phyloP scores from a whole-genome alignment of 2,113 vertebrate genomes.

The Microcebus ravelobensis region DNA sequence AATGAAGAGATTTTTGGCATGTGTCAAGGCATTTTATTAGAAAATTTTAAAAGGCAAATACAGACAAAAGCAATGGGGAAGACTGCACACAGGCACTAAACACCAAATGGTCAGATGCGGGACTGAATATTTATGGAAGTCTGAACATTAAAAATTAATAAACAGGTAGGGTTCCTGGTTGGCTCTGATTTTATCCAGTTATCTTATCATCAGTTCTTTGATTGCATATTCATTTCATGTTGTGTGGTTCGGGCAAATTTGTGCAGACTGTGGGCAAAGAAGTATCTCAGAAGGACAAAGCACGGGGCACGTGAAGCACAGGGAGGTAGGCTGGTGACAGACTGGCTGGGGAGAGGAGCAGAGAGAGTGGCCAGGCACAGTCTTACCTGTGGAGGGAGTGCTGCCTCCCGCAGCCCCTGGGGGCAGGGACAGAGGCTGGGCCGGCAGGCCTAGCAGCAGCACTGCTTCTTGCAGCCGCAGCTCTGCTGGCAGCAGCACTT shows the following conservation, averaged over 20 bases:
- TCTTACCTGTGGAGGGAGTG: not conserved
- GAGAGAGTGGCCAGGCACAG: not conserved
- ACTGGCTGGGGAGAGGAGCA: not conserved
- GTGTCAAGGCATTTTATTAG: constrained; percentile 39
- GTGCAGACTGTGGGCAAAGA: not conserved
- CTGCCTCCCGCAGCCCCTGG: rapidly evolving
- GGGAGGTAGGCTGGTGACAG: not conserved
- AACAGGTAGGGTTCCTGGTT: not conserved
- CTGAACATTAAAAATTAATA: not conserved
- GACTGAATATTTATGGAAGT: not conserved
- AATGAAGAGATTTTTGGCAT: not conserved
- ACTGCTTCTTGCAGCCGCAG: not conserved
- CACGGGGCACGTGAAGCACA: rapidly evolving
- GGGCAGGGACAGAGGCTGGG: not conserved
- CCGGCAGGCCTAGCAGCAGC: not conserved
- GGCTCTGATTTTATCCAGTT: not conserved
- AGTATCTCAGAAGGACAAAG: not conserved
- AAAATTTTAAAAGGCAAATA: not conserved
- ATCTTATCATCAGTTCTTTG: not conserved
- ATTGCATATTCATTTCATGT: not conserved
- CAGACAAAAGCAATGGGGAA: not conserved
- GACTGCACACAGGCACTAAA: not conserved
- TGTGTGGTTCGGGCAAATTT: too few species aligned
- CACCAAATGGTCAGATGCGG: not conserved
- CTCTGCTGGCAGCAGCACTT: constrained; percentile 8